These are phyloP conservation scores for Aphodius sticticus DNA, from an alignment of 2,888 invertebrate species.

Conservation along the genomic window DNA sequence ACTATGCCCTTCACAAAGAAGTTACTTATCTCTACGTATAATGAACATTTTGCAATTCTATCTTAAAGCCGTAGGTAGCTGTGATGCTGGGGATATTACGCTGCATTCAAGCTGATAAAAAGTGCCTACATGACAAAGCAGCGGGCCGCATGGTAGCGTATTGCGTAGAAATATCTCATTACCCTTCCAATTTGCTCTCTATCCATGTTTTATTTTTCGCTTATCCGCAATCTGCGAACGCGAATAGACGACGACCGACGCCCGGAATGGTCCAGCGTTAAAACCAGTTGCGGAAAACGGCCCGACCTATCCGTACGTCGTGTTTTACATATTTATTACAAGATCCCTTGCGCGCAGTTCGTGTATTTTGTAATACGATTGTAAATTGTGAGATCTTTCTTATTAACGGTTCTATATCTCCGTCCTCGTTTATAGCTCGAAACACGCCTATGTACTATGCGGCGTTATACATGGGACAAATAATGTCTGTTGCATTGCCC, in stretches of 20 bases:
- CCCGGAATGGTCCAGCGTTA: neutral
- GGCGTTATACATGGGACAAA: conserved; percentile 9
- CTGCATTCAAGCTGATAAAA: neutral
- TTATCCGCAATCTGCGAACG: neutral
- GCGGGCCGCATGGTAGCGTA: neutral
- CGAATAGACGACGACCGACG: neutral
- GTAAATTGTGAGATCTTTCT: conserved; percentile 30
- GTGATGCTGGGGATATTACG: neutral
- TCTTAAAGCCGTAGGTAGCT: neutral
- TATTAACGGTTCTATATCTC: conserved; percentile 26
- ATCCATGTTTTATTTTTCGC: neutral
- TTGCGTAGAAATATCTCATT: conserved; percentile 4
- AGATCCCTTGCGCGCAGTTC: neutral
- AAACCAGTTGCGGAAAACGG: neutral
- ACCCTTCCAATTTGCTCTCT: neutral
- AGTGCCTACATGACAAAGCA: neutral
- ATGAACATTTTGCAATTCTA: neutral
- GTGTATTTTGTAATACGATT: conserved; percentile 8
- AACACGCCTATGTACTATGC: conserved; percentile 28
- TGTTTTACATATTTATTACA: conserved; percentile 4
- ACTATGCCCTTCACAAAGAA: neutral
- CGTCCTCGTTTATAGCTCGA: neutral
- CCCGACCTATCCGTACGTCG: neutral
- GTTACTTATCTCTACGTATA: neutral
- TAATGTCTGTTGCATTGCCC: conserved; percentile 6